Evolutionary conservation across 2,797 vertebrate genomes (phyloP).

Genomic region (Apogon hyalosoma): DNA sequence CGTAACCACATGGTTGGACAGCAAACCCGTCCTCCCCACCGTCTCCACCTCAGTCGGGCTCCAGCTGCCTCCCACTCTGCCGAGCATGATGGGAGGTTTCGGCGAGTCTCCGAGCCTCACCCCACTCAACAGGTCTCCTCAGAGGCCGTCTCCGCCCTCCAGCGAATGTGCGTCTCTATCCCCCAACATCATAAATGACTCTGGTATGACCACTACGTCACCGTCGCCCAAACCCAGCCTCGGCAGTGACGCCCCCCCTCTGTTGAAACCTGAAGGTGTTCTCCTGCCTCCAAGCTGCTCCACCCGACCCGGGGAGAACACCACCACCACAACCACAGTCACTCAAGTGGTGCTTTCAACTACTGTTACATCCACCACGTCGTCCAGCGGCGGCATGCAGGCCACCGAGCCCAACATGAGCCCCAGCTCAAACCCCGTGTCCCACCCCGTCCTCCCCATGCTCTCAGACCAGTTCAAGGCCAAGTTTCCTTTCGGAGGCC

Average conservation of each 20-base stretch:
- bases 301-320: constrained; percentile 85
- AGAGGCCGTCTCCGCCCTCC: constrained; percentile 94
- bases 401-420: constrained; percentile 80
- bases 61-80: constrained; percentile 93
- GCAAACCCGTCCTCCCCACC: constrained; percentile 94
- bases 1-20: constrained; percentile 98
- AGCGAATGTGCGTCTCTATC: constrained; percentile 96
- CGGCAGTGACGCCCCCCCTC: constrained; percentile 76
- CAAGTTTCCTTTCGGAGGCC: constrained; percentile 98
- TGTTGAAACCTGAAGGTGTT: constrained; percentile 89
- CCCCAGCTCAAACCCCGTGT: constrained; percentile 83
- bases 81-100: constrained; percentile 87
- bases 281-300: constrained; percentile 86
- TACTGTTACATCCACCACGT: constrained; percentile 78
- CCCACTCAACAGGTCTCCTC: constrained; percentile 93
- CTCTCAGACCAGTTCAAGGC: constrained; percentile 95
- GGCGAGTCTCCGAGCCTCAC: constrained; percentile 93
- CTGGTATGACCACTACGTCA: constrained; percentile 80
- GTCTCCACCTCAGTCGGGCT: constrained; percentile 91
- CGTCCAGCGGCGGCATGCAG: constrained; percentile 72
- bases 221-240: constrained; percentile 88
- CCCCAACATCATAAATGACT: constrained; percentile 90
- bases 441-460: constrained; percentile 91
- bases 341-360: constrained; percentile 84
- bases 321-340: constrained; percentile 76